Conservation (phyloP, 2,113 vertebrate species). For the Puffinus mauretanicus region DNA sequence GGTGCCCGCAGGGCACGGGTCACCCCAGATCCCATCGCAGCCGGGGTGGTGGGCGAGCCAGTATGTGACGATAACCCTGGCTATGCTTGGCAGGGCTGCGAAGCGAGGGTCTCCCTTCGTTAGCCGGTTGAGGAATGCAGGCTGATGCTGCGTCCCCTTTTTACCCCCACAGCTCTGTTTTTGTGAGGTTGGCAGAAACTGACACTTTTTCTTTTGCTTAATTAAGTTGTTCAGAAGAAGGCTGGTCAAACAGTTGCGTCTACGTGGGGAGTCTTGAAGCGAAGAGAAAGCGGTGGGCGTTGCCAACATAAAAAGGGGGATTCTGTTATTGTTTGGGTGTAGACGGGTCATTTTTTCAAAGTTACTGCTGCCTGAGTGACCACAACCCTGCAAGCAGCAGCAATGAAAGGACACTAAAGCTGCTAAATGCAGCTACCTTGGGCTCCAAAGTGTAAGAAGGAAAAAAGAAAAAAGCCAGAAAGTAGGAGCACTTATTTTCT, state of each 20-base stretch:
- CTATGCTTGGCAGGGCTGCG: conserved; percentile 52
- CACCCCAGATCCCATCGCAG: conserved; percentile 3
- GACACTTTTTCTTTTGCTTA: conserved; percentile 87
- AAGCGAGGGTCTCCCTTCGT: conserved; percentile 58
- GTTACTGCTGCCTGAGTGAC: conserved; percentile 85
- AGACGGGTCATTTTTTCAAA: conserved; percentile 88
- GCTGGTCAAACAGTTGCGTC: conserved; percentile 85
- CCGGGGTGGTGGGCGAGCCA: conserved; percentile 6
- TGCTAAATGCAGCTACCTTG: conserved; percentile 74
- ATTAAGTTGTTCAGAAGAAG: conserved; percentile 85
- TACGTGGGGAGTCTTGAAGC: conserved; percentile 82
- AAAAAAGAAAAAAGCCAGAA: neutral
- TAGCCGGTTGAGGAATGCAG: conserved; percentile 74
- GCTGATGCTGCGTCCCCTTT: conserved; percentile 72
- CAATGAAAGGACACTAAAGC: conserved; percentile 76
- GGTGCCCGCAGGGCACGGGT: neutral
- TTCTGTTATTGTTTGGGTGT: conserved; percentile 88
- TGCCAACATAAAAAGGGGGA: conserved; percentile 86
- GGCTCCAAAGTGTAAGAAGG: conserved; percentile 48
- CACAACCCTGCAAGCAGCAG: conserved; percentile 68
- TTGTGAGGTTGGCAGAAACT: conserved; percentile 82
- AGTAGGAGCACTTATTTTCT: conserved; percentile 35
- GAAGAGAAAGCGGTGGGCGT: conserved; percentile 83
- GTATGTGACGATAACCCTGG: conserved; percentile 18
- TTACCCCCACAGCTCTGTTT: conserved; percentile 76